Evolutionary conservation across 2,113 vertebrate species (phyloP), one percentile per base, ranked within the genome.

Genomic region (Lagopus muta): DNA sequence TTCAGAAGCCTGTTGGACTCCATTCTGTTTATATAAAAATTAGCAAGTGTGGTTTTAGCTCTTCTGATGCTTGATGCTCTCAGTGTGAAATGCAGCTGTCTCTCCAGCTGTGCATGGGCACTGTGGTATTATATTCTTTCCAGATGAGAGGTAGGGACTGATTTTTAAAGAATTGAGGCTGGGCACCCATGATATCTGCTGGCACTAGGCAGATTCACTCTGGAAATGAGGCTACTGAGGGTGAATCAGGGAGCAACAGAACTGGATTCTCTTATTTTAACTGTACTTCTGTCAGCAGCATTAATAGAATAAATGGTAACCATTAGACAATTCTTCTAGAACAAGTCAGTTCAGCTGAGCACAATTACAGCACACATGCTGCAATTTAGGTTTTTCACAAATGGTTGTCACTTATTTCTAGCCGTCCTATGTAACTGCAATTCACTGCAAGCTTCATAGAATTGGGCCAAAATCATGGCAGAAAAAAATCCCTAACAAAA

Each of bases 251-350:
- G 13, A 76, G 27, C 8, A 73, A 50, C 25, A 91, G 32, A 90
- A 45, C 36, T 48, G 47, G 24, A 66, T 32, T 14, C 8, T 86
- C 22, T 48, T 52, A 3, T 28, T 3, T 6, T 24, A 16, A 30
- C 47, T 82, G 55, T 19, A 34, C 8, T 40, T 75, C 15, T 40
- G 27, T 76, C 25, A 70, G 66, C n/a, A 81, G 36, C 54, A 73
- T 0, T 0, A 69, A 65, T 34, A 25, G 36, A 72, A 61, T 32
- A 47, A 71, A 38, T 2, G 27, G 28, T 0, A 1, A 24, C 45
- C 3, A 6, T 58, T 25, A 34, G 16, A 65, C 30, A 67, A 10
- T 38, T 80, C 14, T 85, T 69, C 64, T 20, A 16, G 24, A 48
- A n/a, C 4, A 20, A 67, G 28, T 42, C 47, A 45, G 38, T 48